These are phyloP conservation scores for Acomys russatus DNA, from an alignment of 2,797 vertebrate genomes.

Conservation along the genomic window DNA sequence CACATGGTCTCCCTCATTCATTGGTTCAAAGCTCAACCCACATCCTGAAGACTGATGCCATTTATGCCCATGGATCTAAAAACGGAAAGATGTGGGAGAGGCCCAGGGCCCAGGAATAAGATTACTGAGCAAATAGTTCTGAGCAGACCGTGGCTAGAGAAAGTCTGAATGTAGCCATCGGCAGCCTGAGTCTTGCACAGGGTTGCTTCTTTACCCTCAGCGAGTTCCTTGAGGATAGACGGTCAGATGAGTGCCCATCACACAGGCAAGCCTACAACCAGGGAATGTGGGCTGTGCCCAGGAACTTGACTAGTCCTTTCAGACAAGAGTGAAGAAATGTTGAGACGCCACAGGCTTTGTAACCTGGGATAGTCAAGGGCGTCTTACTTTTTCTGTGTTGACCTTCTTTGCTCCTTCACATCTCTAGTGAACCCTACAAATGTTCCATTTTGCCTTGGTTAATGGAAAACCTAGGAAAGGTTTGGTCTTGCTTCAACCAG, in stretches of 20 bases:
- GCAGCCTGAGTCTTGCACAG: neutral
- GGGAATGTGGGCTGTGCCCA: neutral
- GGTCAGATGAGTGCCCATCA: neutral
- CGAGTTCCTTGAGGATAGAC: neutral
- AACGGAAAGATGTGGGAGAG: neutral
- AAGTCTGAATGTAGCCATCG: neutral
- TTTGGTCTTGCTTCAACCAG: conserved; percentile 14
- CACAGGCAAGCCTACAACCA: neutral
- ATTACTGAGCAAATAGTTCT: neutral
- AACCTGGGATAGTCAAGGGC: neutral
- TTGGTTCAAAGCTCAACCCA: neutral
- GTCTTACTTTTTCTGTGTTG: conserved; percentile 40
- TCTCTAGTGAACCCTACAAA: neutral
- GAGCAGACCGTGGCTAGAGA: neutral
- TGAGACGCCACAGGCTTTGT: neutral
- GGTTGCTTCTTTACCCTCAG: neutral
- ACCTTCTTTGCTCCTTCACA: conserved; percentile 8
- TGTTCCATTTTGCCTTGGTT: neutral
- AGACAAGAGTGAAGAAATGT: neutral
- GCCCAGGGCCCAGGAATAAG: neutral
- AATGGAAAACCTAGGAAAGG: neutral
- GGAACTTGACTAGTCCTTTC: neutral
- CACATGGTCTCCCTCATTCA: neutral
- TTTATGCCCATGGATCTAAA: neutral
- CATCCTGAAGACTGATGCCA: neutral